Evolutionary conservation across 2,797 vertebrate genomes (phyloP), one percentile per base, ranked within the genome.

Genomic region (Molossus alvarezi): DNA sequence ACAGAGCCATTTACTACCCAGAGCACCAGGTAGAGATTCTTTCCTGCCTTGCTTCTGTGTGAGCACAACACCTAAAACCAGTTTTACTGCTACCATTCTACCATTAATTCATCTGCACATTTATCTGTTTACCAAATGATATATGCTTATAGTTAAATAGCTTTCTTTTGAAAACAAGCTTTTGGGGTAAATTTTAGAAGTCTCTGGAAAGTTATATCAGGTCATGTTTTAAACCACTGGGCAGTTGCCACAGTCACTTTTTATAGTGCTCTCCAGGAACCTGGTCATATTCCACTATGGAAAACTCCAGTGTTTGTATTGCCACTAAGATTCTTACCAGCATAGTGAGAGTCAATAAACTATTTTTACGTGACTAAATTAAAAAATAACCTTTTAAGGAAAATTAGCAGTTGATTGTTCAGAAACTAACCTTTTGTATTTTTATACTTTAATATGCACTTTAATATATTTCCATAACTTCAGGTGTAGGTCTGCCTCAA

Each of bases 21-120:
- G 15, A 18, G 4, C 18, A 25, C 18, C 5, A 9, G 1, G 6
- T 20, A 9, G 27, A 60, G 20, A 27, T 48, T 3, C 25, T 41
- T 3, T 1, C 23, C 65, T 55, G 29, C 55, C 51, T 76, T 23
- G 9, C 79, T 86, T 69, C 53, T 69, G 37, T 60, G 33, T 41
- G 33, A 81, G 45, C 64, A 72, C 51, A 88, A 51, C 53, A 64
- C 53, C 58, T 62, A 17, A 92, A 71, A 72, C 86, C 48, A 58
- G 29, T 89, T 87, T 73, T 67, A 91, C 96, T 97, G 96, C 96
- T 96, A 0, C 29, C 27, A 29, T 79, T 79, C 23, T 51, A 10
- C 58, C n/a, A 13, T 80, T 88, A 6, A 27, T 91, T 77, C 57
- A 37, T 71, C 57, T 85, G n/a, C 65, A 91, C 58, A 11, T 25